phyloP scores from a whole-genome alignment of 2,797 vertebrate genomes.

The Smutsia gigantea region DNA sequence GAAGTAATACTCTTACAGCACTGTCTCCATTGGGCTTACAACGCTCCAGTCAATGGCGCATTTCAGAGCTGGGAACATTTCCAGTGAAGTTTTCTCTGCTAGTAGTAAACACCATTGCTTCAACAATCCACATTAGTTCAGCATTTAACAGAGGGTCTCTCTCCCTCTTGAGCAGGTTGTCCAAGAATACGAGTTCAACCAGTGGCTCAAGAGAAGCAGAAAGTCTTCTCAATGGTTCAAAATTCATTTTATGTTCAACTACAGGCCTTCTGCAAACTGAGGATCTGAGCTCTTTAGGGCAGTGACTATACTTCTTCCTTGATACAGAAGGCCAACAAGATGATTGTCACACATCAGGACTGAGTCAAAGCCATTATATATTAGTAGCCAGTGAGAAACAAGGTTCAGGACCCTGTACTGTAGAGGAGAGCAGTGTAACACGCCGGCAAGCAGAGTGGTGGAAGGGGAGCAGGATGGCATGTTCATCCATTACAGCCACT shows the following conservation, averaged over 20 bases:
- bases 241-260: slow-evolving; percentile 53
- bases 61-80: neutral
- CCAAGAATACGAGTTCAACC: slow-evolving; percentile 57
- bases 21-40: neutral
- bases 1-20: neutral
- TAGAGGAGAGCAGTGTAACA: neutral
- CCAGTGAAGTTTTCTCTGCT: slow-evolving; percentile 63
- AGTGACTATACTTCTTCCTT: slow-evolving; percentile 55
- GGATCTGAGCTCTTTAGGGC: slow-evolving; percentile 24
- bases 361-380: neutral
- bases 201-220: slow-evolving; percentile 51
- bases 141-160: slow-evolving; percentile 34
- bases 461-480: neutral
- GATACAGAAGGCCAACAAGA: slow-evolving; percentile 55
- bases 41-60: neutral
- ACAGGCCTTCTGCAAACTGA: slow-evolving; percentile 43
- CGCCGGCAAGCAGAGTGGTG: neutral
- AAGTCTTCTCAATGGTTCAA: slow-evolving; percentile 50
- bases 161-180: slow-evolving; percentile 46
- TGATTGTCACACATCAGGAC: slow-evolving; percentile 39
- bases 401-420: slow-evolving; percentile 19
- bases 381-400: slow-evolving; percentile 17
- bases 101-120: slow-evolving; percentile 27
- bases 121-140: slow-evolving; percentile 41
- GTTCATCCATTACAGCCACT: neutral